Conservation (phyloP, 2,888 invertebrate genomes). For the Sinotaia quadrata region DNA sequence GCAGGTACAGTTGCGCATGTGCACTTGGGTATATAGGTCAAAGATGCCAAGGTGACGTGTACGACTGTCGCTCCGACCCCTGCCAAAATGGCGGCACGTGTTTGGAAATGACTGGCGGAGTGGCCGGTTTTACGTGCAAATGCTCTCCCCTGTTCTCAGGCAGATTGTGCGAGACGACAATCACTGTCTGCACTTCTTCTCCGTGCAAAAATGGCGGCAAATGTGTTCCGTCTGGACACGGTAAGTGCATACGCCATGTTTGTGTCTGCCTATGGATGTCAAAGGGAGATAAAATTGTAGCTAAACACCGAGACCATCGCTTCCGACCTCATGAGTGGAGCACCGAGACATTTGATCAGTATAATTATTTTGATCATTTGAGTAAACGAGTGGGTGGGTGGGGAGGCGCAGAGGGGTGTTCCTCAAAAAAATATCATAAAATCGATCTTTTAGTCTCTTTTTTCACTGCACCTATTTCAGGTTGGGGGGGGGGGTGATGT, state of each 20-base stretch:
- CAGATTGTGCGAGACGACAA: conserved; percentile 73
- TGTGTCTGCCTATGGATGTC: too few relatives aligned
- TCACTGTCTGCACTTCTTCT: conserved; percentile 36
- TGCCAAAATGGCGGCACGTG: conserved; percentile 93
- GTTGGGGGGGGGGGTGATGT: too few relatives aligned
- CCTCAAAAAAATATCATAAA: too few relatives aligned
- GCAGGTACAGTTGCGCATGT: conserved; percentile 17
- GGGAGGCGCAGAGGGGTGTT: too few relatives aligned
- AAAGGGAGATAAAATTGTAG: too few relatives aligned
- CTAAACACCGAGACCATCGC: background rate
- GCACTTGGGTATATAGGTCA: conserved; percentile 15
- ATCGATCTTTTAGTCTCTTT: too few relatives aligned
- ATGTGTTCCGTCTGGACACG: conserved; percentile 28
- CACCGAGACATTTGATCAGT: too few relatives aligned
- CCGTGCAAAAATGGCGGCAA: conserved; percentile 46
- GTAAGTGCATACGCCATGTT: too few relatives aligned
- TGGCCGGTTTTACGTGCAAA: conserved; percentile 76
- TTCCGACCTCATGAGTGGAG: background rate
- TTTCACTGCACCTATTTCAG: too few relatives aligned
- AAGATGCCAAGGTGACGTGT: conserved; percentile 51
- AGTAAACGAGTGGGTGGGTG: background rate
- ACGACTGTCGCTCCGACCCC: conserved; percentile 77
- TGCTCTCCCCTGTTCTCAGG: conserved; percentile 71
- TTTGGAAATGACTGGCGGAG: conserved; percentile 40
- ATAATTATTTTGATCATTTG: too few relatives aligned